Base-by-base conservation (phyloP, 2,113 vertebrate genomes). In the Miniopterus natalensis region DNA sequence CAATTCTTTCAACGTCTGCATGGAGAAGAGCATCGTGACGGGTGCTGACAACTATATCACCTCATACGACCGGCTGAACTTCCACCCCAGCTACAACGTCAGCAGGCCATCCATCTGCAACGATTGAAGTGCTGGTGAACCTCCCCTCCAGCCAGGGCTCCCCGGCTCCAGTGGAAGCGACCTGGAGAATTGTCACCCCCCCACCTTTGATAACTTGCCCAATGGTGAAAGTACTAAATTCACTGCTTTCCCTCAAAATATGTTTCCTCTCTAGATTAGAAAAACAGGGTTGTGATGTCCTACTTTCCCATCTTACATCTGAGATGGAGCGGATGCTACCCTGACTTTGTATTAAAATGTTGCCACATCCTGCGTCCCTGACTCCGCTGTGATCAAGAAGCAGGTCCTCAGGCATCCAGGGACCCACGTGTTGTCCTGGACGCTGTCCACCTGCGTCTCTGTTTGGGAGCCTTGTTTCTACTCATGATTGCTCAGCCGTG, bases 21-120 rank as follows among this genome's bases (percentile, higher is more conserved):
- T 98, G 91, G 99, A 99, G 36, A 99, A 97, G 71, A 98, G 98
- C 84, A 0, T 66, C 0, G 98, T 99, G 95, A 98, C 98, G 0
- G 98, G 98, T 3, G 27, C 96, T 0, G 98, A 65, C 93, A 98
- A 97, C 96, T 95, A 92, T 63, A 94, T 98, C 88, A 98, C 97
- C 1, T 9, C 93, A 68, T 89, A 66, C 0, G 97, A 99, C 87
- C 97, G 81, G 65, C 71, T 98, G 59, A 95, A 97, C 63, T 99
- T 98, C 89, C 98, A 99, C 29, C 97, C 96, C 83, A 98, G 98
- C 86, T 98, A 98, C 95, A 98, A 97, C 9, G 27, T n/a, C 2
- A 95, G 5, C 0, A 90, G 83, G 14, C 98, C 98, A 0, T 98
- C 98, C 6, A 66, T 97, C 94, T 98, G 98, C 74, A 31, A 31